A percentile compares a stretch with the other conserved stretches of the same genome.
These are phyloP conservation scores for Heliconius nattereri DNA, from an alignment of 1,140 invertebrate genomes.

Conservation along the genomic window DNA sequence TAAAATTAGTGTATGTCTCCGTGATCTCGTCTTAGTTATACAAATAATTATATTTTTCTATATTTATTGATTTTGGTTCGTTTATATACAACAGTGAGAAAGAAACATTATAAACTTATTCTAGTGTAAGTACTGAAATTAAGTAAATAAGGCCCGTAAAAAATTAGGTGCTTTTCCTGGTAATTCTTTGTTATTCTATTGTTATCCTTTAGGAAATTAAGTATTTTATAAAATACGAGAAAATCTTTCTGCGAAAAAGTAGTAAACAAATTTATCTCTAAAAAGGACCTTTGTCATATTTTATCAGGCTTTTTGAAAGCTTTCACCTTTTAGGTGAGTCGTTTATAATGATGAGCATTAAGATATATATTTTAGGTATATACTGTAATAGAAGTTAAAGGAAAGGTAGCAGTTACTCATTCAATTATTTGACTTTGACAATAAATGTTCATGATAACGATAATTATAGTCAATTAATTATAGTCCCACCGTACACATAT, in stretches of 20 bases:
- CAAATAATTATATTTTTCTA: too few relatives aligned
- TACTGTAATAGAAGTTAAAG: not conserved
- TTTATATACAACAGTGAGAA: not conserved
- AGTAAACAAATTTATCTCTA: not conserved
- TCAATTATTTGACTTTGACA: not conserved
- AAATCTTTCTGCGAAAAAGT: not conserved
- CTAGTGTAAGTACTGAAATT: not conserved
- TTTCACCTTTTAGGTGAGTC: not conserved
- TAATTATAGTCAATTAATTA: too few relatives aligned
- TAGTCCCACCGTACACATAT: too few relatives aligned
- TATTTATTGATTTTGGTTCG: too few relatives aligned
- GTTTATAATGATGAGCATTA: not conserved
- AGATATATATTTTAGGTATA: not conserved
- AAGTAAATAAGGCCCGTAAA: not conserved
- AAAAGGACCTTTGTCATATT: conserved; percentile 5
- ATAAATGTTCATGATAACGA: too few relatives aligned
- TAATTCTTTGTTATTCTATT: not conserved
- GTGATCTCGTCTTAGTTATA: too few relatives aligned
- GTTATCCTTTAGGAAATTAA: not conserved
- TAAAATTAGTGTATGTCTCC: too few relatives aligned
- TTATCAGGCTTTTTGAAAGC: conserved; percentile 3
- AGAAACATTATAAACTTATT: not conserved
- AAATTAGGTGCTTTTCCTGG: not conserved
- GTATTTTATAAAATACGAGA: not conserved
- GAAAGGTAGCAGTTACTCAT: not conserved